Conservation (phyloP, 2,113 vertebrate genomes). For the Danionella cerebrum region DNA sequence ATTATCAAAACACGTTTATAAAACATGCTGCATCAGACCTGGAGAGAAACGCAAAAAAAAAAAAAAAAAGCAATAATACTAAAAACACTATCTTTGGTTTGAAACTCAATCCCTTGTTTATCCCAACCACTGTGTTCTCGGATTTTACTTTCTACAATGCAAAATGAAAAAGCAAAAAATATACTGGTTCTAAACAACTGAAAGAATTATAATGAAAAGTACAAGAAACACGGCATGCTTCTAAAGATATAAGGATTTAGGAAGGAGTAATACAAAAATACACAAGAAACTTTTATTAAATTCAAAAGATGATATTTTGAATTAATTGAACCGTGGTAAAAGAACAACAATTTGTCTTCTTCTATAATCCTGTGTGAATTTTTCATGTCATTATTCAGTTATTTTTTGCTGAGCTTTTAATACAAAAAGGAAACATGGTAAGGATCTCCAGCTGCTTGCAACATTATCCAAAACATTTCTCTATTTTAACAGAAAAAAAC, state of each 20-base stretch:
- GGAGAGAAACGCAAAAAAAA: neutral
- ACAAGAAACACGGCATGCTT: neutral
- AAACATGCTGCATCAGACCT: conserved; percentile 13
- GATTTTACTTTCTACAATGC: neutral
- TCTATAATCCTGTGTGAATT: too few relatives aligned
- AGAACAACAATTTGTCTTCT: too few relatives aligned
- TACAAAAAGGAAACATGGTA: too few relatives aligned
- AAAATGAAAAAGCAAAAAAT: neutral
- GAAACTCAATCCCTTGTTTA: conserved; percentile 9
- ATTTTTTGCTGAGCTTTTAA: too few relatives aligned
- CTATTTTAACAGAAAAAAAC: too few relatives aligned
- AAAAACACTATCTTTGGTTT: conserved; percentile 21
- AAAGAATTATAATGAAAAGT: neutral
- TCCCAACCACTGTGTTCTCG: neutral
- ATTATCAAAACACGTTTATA: neutral
- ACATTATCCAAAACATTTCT: too few relatives aligned
- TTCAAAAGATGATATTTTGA: too few relatives aligned
- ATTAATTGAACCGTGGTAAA: too few relatives aligned
- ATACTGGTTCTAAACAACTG: neutral
- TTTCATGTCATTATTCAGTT: too few relatives aligned
- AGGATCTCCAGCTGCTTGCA: too few relatives aligned
- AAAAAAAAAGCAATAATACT: neutral
- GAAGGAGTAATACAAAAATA: conserved; percentile 52
- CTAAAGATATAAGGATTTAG: conserved; percentile 28
- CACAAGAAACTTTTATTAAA: too few relatives aligned